phyloP scores from a whole-genome alignment of 1,140 invertebrate species.

The Drosophila pallidifrons region DNA sequence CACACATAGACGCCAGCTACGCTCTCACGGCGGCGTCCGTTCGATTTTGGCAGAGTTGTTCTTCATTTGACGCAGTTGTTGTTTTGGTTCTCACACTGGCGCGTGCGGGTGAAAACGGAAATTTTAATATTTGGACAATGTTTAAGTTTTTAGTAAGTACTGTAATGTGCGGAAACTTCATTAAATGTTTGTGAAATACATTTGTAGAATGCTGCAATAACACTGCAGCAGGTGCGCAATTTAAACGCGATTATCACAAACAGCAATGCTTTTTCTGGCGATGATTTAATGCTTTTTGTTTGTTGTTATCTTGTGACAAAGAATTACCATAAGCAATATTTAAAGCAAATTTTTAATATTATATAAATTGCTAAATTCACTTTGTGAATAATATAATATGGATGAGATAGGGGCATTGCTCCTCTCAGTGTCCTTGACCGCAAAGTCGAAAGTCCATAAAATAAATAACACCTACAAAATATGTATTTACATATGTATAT shows the following conservation, averaged over 20 bases:
- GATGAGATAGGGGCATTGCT: not conserved
- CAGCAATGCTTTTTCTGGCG: slow-evolving; percentile 52
- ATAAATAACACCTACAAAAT: not conserved
- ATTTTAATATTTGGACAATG: slow-evolving; percentile 61
- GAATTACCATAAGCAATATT: slow-evolving; percentile 34
- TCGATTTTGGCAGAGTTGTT: slow-evolving; percentile 25
- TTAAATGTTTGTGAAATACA: not conserved
- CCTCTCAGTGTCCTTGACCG: not conserved
- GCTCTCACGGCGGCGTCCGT: slow-evolving; percentile 36
- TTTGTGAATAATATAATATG: not conserved
- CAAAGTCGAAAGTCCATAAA: not conserved
- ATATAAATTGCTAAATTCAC: slow-evolving; percentile 9
- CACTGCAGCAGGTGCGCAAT: not conserved
- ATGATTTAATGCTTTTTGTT: slow-evolving; percentile 50
- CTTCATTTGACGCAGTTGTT: slow-evolving; percentile 37
- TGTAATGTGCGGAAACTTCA: slow-evolving; percentile 1
- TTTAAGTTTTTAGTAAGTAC: slow-evolving; percentile 71
- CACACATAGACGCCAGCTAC: slow-evolving; percentile 9
- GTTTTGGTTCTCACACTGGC: slow-evolving; percentile 56
- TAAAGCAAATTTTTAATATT: slow-evolving; percentile 9
- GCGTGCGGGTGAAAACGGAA: slow-evolving; percentile 56
- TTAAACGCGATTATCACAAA: not conserved
- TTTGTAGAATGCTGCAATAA: not conserved
- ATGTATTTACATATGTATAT: too few species aligned
- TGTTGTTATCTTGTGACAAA: slow-evolving; percentile 22